Evolutionary conservation across 2,797 vertebrate species (phyloP).

Genomic region (Phataginus tricuspis): DNA sequence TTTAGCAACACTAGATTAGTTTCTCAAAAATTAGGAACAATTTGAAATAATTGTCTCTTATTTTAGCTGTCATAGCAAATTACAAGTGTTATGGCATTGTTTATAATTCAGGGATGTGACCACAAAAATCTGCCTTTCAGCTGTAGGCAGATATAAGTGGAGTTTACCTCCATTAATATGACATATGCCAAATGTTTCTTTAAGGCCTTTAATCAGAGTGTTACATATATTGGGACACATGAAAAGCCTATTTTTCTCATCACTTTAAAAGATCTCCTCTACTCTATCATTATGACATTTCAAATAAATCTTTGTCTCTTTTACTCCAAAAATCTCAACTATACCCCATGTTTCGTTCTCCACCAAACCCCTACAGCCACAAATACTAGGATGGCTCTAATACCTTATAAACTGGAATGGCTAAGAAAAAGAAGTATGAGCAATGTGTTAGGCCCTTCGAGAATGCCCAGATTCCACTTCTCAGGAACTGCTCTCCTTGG

Average conservation of each 20-base stretch:
- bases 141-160: slow-evolving; percentile 34
- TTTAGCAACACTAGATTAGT: slow-evolving; percentile 85
- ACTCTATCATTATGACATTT: not conserved
- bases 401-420: not conserved
- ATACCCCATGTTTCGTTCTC: not conserved
- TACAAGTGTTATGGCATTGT: slow-evolving; percentile 59
- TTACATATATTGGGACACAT: not conserved
- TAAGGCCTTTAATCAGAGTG: slow-evolving; percentile 55
- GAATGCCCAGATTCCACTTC: not conserved
- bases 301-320: not conserved
- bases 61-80: slow-evolving; percentile 80
- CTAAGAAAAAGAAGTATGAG: not conserved
- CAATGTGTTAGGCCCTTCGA: not conserved
- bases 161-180: slow-evolving; percentile 52
- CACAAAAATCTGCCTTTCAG: slow-evolving; percentile 67
- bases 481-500: not conserved
- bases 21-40: slow-evolving; percentile 83
- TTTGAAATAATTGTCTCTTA: slow-evolving; percentile 84
- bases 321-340: not conserved
- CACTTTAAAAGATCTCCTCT: slow-evolving; percentile 1
- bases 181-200: slow-evolving; percentile 9
- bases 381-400: not conserved
- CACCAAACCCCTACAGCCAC: not conserved
- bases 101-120: slow-evolving; percentile 64
- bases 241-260: slow-evolving; percentile 12